phyloP scores from a whole-genome alignment of 2,888 invertebrate species.

The Horisme vitalbata region DNA sequence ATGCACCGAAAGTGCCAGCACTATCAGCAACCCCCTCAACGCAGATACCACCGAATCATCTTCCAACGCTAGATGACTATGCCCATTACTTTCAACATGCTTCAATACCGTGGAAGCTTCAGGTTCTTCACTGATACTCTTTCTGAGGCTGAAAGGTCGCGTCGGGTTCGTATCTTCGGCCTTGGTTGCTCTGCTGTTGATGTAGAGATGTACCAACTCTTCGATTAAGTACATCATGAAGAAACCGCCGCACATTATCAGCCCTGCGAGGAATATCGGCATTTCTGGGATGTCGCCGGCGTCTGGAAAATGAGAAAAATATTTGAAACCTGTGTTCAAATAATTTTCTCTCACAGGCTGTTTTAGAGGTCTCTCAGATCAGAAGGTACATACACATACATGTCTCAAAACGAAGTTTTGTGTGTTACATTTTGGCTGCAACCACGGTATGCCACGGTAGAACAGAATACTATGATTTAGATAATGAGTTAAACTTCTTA shows the following conservation, averaged over 20 bases:
- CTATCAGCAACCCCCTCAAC: conserved; percentile 89
- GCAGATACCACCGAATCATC: conserved; percentile 73
- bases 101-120: conserved; percentile 27
- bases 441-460: too few relatives aligned
- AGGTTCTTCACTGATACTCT: conserved; percentile 54
- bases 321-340: too few relatives aligned
- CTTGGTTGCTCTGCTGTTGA: conserved; percentile 78
- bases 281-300: conserved; percentile 76
- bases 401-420: too few relatives aligned
- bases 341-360: too few relatives aligned
- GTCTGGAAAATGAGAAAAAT: conserved; percentile 46
- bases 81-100: conserved; percentile 48
- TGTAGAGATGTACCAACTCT: conserved; percentile 88
- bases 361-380: too few relatives aligned
- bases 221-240: conserved; percentile 90
- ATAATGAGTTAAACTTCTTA: too few relatives aligned
- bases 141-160: conserved; percentile 63
- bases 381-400: too few relatives aligned
- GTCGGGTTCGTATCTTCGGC: conserved; percentile 55
- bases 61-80: conserved; percentile 55
- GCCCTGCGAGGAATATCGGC: conserved; percentile 86
- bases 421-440: too few relatives aligned
- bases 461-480: too few relatives aligned
- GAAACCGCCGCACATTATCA: conserved; percentile 89
- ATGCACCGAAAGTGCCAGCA: conserved; percentile 89